Evolutionary conservation across 2,888 invertebrate species (phyloP).

Genomic region (Mythimna loreyi): DNA sequence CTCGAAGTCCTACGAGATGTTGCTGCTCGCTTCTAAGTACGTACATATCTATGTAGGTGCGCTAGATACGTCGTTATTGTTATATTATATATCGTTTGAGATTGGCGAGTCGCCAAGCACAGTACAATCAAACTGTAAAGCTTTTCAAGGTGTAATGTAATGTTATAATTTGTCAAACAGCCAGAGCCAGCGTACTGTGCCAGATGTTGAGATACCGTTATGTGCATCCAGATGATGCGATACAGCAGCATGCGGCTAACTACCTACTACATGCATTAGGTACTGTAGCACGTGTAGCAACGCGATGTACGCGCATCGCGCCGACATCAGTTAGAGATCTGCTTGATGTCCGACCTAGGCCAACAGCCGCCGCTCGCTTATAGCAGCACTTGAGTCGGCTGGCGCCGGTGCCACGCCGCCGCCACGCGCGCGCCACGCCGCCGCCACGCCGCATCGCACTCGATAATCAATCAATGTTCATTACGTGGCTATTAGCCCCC

Average conservation of each 20-base stretch:
- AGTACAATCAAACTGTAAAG: conserved; percentile 10
- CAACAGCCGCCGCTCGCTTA: conserved; percentile 70
- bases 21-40: background rate
- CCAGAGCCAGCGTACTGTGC: conserved; percentile 8
- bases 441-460: conserved; percentile 68
- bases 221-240: conserved; percentile 2
- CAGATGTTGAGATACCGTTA: conserved; percentile 28
- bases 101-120: conserved; percentile 30
- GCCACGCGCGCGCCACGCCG: conserved; percentile 41
- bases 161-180: conserved; percentile 28
- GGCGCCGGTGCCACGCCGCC: conserved; percentile 51
- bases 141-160: conserved; percentile 19
- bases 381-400: conserved; percentile 78
- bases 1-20: background rate
- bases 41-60: background rate
- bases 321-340: conserved; percentile 53
- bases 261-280: background rate
- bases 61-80: background rate
- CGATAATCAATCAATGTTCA: conserved; percentile 83
- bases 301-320: conserved; percentile 13
- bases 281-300: no score
- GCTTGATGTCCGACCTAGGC: conserved; percentile 72
- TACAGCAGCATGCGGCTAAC: background rate
- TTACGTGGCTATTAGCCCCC: conserved; percentile 63
- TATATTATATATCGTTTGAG: conserved; percentile 8